phyloP scores from a whole-genome alignment of 2,113 vertebrate species.

The Leiothrix lutea region DNA sequence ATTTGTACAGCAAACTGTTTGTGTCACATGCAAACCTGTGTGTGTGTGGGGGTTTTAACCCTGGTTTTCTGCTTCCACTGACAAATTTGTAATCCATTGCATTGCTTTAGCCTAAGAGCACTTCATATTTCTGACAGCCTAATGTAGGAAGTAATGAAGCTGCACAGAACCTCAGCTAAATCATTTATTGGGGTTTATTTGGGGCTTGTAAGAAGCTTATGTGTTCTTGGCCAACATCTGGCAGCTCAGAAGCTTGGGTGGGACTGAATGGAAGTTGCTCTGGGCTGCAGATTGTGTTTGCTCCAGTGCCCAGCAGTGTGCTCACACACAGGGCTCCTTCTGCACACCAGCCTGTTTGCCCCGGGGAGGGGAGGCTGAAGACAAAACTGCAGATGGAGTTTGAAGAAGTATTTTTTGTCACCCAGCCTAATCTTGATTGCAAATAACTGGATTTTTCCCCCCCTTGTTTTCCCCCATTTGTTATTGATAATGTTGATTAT shows the following conservation, averaged over 20 bases:
- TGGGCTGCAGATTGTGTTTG: neutral
- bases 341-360: neutral
- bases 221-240: neutral
- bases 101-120: neutral
- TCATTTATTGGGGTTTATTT: neutral
- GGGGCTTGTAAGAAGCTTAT: neutral
- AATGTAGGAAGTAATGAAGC: neutral
- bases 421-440: neutral
- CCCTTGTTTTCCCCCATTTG: accelerated
- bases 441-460: neutral
- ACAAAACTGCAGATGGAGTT: neutral
- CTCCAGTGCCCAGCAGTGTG: neutral
- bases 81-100: neutral
- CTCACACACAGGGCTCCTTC: neutral
- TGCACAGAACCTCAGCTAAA: neutral
- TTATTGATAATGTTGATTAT: neutral
- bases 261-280: neutral
- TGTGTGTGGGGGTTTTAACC: neutral
- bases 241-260: neutral
- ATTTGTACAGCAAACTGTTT: neutral
- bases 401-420: neutral
- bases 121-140: neutral
- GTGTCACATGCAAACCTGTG: neutral
- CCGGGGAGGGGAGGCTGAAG: neutral
- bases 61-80: neutral